Evolutionary conservation across 1,140 invertebrate genomes (phyloP).

Genomic region (Cataglyphis hispanica): DNA sequence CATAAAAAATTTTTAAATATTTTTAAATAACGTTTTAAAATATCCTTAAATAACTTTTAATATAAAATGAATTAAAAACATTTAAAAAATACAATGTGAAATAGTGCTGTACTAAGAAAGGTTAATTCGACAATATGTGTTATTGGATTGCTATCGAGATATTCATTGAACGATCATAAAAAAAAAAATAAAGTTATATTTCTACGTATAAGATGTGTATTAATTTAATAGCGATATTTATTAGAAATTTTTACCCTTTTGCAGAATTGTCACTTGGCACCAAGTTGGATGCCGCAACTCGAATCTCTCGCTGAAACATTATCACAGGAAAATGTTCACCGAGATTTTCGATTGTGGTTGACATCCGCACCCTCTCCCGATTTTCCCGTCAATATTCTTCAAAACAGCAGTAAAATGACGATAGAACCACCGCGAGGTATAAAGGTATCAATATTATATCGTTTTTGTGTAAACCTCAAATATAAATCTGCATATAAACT

Average conservation of each 20-base stretch:
- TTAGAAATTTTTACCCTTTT: conserved; percentile 38
- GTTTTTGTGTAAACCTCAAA: neutral
- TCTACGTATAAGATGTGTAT: neutral
- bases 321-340: conserved; percentile 86
- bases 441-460: conserved; percentile 78
- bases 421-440: conserved; percentile 90
- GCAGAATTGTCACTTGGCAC: conserved; percentile 92
- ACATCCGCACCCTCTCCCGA: conserved; percentile 89
- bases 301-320: conserved; percentile 88
- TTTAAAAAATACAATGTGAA: neutral
- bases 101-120: neutral
- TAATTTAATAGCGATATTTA: neutral
- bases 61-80: conserved; percentile 10
- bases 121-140: neutral
- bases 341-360: conserved; percentile 91
- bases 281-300: conserved; percentile 90
- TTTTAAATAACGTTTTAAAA: neutral
- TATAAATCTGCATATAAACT: neutral
- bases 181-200: neutral
- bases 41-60: too few relatives aligned
- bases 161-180: neutral
- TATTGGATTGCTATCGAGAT: neutral
- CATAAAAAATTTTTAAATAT: neutral
- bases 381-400: conserved; percentile 91
- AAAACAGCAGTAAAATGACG: conserved; percentile 92